Base-by-base conservation (phyloP, 2,888 invertebrate genomes). In the Ormyrus labotus region DNA sequence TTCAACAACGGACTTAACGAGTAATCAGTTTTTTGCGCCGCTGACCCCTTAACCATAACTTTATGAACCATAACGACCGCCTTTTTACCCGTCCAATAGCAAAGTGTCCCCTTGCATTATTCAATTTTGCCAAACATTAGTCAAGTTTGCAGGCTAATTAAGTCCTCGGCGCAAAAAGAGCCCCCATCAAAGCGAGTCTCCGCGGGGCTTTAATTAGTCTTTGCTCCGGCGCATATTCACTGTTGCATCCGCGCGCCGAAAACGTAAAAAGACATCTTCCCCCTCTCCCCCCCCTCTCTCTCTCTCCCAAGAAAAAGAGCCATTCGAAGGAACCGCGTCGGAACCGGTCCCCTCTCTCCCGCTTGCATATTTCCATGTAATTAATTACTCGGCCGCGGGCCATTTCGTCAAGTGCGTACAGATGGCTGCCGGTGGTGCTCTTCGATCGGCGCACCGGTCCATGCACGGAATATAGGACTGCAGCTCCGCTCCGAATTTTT, bases 361-460 rank as follows among this genome's bases (percentile, higher is more conserved):
- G 67, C 68, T 61, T 70, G 77, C 77, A 70, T 77, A 77, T 70
- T 70, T 77, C 77, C 77, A 70, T 77, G 70, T 70, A 77, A 77
- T 70, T 77, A 77, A 74, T 74, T 74, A 77, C 70, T 57, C 10
- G 55, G 9, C 53, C 50, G 45, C 68, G 8, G 19, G 34, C 47
- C 5, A 47, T 45, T 47, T 34, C 34, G 34, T 34, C 34, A 34
- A 34, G 34, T 4, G 4, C 0, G 34, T 34, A 34, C 3, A 34
- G 34, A 34, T 4, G 34, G 34, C 1, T 19, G 19, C 1, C 2
- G 13, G 13, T 13, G 13, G 34, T 4, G 34, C 34, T 34, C 0
- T 34, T 4, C 34, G 34, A 34, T 34, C 34, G 34, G 34, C 34
- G 34, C 34, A 4, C 3, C 34, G 34, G 34, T 34, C 34, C 34